Conservation (phyloP, 1,140 invertebrate species). For the Micrasema longulum region DNA sequence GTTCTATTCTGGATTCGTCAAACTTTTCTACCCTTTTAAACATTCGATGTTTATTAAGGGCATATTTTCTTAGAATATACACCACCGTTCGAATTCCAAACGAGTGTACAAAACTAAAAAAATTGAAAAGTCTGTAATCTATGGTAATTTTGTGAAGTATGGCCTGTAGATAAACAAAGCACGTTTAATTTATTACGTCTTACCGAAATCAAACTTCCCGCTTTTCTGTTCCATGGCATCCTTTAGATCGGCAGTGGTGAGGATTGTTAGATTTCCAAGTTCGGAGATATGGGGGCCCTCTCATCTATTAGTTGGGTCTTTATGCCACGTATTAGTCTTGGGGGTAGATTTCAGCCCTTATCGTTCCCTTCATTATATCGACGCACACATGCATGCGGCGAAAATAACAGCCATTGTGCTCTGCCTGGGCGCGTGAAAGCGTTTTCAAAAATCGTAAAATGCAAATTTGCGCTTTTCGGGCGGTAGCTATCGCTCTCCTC, state of each 20-base stretch:
- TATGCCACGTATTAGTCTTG: constrained; percentile 14
- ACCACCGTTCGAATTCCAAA: too few species aligned
- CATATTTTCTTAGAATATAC: too few species aligned
- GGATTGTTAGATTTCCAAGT: constrained; percentile 14
- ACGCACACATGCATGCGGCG: constrained; percentile 15
- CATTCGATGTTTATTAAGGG: background rate
- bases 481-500: constrained; percentile 33
- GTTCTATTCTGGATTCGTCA: constrained; percentile 5
- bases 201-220: too few species aligned
- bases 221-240: background rate
- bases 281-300: constrained; percentile 1
- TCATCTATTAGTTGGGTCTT: background rate
- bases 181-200: too few species aligned
- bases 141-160: too few species aligned
- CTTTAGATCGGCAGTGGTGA: background rate
- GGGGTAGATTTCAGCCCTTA: constrained; percentile 27
- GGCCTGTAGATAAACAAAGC: too few species aligned
- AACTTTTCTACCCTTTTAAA: constrained; percentile 16
- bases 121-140: too few species aligned
- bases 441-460: constrained; percentile 37
- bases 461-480: constrained; percentile 30
- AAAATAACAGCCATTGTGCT: constrained; percentile 11
- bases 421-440: constrained; percentile 20
- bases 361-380: constrained; percentile 25
- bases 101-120: too few species aligned